These are phyloP conservation scores for Willisornis vidua DNA, from an alignment of 2,113 vertebrate species.

Conservation along the genomic window DNA sequence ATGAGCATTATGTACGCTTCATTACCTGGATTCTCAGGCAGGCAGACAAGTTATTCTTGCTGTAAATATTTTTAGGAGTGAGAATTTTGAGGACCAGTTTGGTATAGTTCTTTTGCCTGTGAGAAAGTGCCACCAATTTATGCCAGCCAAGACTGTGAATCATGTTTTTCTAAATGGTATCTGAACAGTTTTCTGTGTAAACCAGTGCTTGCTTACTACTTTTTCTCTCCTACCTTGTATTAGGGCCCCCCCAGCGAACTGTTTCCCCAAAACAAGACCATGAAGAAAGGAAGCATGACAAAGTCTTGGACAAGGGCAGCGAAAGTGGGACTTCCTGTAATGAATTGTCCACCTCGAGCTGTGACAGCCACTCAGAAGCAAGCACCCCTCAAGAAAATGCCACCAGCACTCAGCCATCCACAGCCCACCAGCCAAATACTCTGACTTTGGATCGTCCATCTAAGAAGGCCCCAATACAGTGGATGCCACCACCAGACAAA, in stretches of 20 bases:
- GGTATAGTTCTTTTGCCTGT: background rate
- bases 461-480: constrained; percentile 83
- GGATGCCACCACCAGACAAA: constrained; percentile 86
- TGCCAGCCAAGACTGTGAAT: background rate
- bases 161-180: background rate
- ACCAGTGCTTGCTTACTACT: background rate
- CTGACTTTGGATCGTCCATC: constrained; percentile 86
- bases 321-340: constrained; percentile 90
- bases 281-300: constrained; percentile 80
- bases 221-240: constrained; percentile 19
- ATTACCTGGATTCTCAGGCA: background rate
- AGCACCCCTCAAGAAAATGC: constrained; percentile 85
- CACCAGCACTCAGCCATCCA: constrained; percentile 68
- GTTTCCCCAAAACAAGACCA: constrained; percentile 82
- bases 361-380: constrained; percentile 87
- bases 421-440: constrained; percentile 83
- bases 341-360: constrained; percentile 87
- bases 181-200: background rate
- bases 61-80: background rate
- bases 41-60: background rate
- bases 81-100: background rate
- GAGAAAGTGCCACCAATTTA: background rate
- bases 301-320: constrained; percentile 85
- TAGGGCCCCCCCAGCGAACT: constrained; percentile 81
- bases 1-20: background rate